Conservation (phyloP, 1,140 invertebrate genomes). For the Apis dorsata region DNA sequence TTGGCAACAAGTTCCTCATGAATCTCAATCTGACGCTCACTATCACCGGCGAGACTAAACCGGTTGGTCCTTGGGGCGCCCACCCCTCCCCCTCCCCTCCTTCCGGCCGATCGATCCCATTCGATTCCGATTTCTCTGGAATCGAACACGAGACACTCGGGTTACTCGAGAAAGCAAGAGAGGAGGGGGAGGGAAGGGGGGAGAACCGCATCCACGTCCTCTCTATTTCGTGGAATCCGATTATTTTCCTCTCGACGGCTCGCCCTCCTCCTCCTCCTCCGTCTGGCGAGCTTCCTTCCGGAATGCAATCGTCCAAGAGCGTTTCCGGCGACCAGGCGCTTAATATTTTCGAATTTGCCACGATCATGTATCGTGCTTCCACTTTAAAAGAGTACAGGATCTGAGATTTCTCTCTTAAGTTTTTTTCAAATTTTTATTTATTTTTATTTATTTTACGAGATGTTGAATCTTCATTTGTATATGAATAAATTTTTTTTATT, state of each 20-base stretch:
- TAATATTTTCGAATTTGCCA: slow-evolving; percentile 47
- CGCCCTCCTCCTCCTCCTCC: slow-evolving; percentile 37
- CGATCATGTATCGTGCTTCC: background rate
- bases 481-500: no score
- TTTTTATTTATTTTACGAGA: background rate
- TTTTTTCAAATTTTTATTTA: background rate
- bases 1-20: slow-evolving; percentile 86
- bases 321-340: slow-evolving; percentile 20
- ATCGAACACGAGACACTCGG: slow-evolving; percentile 30
- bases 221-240: slow-evolving; percentile 57
- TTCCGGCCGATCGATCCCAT: slow-evolving; percentile 62
- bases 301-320: slow-evolving; percentile 25
- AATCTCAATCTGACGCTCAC: slow-evolving; percentile 85
- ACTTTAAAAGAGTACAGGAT: background rate
- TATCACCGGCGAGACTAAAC: slow-evolving; percentile 82
- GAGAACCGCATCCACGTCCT: background rate
- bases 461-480: no score
- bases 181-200: background rate
- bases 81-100: slow-evolving; percentile 6
- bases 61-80: slow-evolving; percentile 61
- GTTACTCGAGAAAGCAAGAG: background rate
- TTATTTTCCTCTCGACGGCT: slow-evolving; percentile 63
- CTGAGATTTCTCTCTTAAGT: no score
- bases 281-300: slow-evolving; percentile 45
- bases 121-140: slow-evolving; percentile 57